Conservation (phyloP, 2,888 invertebrate species). For the Pheosia gnoma region DNA sequence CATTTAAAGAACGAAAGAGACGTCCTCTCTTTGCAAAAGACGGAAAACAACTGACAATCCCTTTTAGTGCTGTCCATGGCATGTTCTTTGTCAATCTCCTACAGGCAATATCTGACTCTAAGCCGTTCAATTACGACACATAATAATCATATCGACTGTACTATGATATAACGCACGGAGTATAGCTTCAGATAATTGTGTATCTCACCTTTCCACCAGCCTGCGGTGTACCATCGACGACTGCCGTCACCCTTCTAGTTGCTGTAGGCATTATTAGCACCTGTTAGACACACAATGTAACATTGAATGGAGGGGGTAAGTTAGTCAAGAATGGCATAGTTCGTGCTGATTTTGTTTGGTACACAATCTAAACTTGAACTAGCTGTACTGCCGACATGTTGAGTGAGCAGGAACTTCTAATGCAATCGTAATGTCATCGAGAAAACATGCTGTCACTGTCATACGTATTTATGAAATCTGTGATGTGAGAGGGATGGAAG, state of each 20-base stretch:
- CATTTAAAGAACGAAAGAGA: no score
- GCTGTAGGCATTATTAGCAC: constrained; percentile 98
- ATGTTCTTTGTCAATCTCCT: no score
- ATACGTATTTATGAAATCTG: no score
- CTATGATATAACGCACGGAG: not conserved
- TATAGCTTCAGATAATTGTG: constrained; percentile 3
- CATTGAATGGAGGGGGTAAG: not conserved
- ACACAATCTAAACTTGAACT: not conserved
- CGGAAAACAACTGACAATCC: no score
- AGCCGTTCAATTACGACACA: not conserved
- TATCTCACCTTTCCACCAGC: constrained; percentile 87
- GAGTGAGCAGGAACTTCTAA: no score
- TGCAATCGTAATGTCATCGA: no score
- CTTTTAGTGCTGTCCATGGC: no score
- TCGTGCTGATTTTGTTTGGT: not conserved
- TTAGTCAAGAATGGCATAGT: not conserved
- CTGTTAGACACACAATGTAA: constrained; percentile 42
- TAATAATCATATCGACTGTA: not conserved
- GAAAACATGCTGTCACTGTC: no score
- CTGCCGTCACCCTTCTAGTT: constrained; percentile 90
- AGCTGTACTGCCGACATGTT: no score
- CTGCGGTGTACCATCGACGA: constrained; percentile 90
- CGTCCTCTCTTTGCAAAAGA: no score
- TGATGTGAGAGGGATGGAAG: no score
- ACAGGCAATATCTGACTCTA: not conserved